Percentiles rank a stretch among this genome's conserved stretches.
These are phyloP conservation scores for Myotis daubentonii DNA, from an alignment of 2,797 vertebrate genomes.

Conservation along the genomic window DNA sequence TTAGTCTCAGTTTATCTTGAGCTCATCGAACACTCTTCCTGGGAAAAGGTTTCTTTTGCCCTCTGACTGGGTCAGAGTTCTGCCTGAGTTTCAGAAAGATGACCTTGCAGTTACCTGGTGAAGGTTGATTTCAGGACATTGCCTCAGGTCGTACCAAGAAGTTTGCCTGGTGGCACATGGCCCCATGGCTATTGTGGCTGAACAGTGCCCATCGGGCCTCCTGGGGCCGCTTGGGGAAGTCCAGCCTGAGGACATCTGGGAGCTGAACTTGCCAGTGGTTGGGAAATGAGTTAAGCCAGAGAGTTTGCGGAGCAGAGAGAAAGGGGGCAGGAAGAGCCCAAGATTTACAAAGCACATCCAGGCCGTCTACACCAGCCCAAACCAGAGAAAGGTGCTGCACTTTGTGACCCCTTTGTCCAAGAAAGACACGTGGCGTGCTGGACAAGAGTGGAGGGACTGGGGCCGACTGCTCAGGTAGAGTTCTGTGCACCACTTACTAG, in stretches of 20 bases:
- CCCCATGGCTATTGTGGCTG: neutral
- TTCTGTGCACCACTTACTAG: neutral
- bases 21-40: neutral
- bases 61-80: neutral
- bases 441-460: neutral
- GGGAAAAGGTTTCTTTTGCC: slow-evolving; percentile 18
- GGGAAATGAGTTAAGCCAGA: neutral
- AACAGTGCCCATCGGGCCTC: neutral
- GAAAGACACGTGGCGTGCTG: neutral
- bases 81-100: slow-evolving; percentile 2
- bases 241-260: neutral
- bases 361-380: neutral
- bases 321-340: neutral
- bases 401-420: neutral
- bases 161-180: neutral
- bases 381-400: neutral
- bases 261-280: neutral
- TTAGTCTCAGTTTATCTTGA: neutral
- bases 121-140: neutral
- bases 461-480: neutral
- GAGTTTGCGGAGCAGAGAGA: neutral
- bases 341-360: neutral
- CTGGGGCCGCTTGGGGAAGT: neutral
- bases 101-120: neutral
- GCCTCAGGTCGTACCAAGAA: neutral